Conservation (phyloP, 2,797 vertebrate genomes). For the Sebastolobus altivelis region DNA sequence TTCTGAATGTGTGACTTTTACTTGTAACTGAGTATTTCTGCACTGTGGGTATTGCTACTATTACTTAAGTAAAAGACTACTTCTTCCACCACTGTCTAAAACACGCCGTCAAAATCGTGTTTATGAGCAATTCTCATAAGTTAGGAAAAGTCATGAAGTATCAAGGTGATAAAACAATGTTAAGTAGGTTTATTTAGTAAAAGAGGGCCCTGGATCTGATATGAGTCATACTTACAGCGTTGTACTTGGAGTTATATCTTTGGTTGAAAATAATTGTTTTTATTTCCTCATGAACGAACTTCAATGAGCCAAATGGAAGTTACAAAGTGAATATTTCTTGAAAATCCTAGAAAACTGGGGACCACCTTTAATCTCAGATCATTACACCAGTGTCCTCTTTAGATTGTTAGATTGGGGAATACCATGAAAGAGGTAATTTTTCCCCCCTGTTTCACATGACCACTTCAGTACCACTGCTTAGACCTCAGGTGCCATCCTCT, state of each 20-base stretch:
- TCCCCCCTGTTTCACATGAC: not conserved
- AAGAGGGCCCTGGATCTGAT: not conserved
- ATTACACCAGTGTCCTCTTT: not conserved
- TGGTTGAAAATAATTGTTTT: not conserved
- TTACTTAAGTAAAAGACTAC: not conserved
- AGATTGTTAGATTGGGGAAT: not conserved
- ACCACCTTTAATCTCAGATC: not conserved
- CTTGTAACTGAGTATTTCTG: not conserved
- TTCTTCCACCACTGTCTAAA: not conserved
- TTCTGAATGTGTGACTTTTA: not conserved
- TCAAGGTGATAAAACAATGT: not conserved
- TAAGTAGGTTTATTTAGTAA: not conserved
- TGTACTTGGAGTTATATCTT: not conserved
- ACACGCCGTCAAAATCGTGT: not conserved
- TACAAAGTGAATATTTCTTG: not conserved
- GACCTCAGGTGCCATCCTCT: conserved; percentile 79
- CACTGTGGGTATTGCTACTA: not conserved
- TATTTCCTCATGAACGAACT: not conserved
- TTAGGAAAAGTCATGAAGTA: not conserved
- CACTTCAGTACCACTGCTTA: conserved; percentile 30
- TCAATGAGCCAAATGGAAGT: not conserved
- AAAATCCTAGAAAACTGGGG: not conserved
- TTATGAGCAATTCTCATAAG: not conserved
- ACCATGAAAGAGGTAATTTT: not conserved
- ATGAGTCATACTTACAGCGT: not conserved